A percentile compares a stretch with the other conserved stretches of the same genome.
Conservation (phyloP, 2,888 invertebrate species). For the Leucophenga maculata region DNA sequence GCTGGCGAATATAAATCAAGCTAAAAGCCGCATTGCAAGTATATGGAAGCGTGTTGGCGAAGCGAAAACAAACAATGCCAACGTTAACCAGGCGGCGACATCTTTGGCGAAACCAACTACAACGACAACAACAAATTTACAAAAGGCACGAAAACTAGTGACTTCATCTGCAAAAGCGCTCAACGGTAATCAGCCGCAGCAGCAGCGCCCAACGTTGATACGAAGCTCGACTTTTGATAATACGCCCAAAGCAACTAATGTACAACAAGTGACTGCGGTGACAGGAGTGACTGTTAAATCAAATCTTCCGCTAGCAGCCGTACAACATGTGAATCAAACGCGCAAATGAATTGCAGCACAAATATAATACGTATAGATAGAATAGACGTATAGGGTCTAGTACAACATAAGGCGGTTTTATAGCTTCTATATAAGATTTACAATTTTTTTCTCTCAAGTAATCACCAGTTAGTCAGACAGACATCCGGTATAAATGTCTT, state of each 20-base stretch:
- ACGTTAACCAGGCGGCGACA: conserved; percentile 2
- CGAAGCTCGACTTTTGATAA: conserved; percentile 71
- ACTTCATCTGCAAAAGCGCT: conserved; percentile 13
- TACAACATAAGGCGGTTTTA: too few species aligned
- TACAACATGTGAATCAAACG: conserved; percentile 22
- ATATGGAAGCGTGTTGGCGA: conserved; percentile 71
- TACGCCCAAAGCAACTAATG: conserved; percentile 46
- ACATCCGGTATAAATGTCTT: too few species aligned
- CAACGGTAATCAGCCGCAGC: conserved; percentile 17
- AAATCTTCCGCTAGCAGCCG: not conserved
- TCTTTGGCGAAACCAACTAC: conserved; percentile 26
- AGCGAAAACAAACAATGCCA: conserved; percentile 48
- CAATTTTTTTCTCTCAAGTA: too few species aligned
- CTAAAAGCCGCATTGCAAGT: conserved; percentile 70
- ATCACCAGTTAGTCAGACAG: too few species aligned
- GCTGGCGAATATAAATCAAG: conserved; percentile 64
- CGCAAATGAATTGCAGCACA: conserved; percentile 33
- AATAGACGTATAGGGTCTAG: too few species aligned
- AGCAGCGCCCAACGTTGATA: conserved; percentile 50
- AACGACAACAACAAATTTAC: conserved; percentile 50
- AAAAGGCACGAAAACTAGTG: conserved; percentile 43
- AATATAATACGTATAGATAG: conserved; percentile 1
- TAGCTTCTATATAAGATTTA: too few species aligned
- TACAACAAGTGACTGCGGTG: conserved; percentile 33
- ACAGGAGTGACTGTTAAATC: not conserved